Evolutionary conservation across 2,113 vertebrate genomes (phyloP), one percentile per base, ranked within the genome.

Genomic region (Oncorhynchus tshawytscha): DNA sequence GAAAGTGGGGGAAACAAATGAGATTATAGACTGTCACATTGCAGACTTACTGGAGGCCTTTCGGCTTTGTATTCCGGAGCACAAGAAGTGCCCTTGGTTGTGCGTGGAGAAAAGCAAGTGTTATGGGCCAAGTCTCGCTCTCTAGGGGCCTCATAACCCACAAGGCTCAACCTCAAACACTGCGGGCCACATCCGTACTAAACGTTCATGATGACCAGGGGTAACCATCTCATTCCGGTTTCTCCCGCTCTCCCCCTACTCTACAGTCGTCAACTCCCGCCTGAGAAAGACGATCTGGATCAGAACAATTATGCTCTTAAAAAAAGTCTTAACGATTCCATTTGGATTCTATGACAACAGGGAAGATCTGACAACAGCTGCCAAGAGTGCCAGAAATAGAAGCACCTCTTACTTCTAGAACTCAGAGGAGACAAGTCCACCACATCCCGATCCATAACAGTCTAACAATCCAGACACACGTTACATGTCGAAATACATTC

Each of bases 401-500:
- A 82, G 76, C 73, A 27, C 18, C 20, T 62, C 74, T 80, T 83
- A 20, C n/a, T 22, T 9, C 15, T 69, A 74, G 81, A 87, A 34
- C 6, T 34, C 34, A 34, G 34, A 34, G 5, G 31, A 34, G 34
- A 34, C 34, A 34, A 84, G 82, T 85, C 85, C 83, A 86, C 85
- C 82, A 85, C 82, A 75, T 87, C 85, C 78, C 60, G 64, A 87
- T 75, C 75, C 39, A 82, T 84, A 88, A 88, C 18, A 88, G 87
- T 87, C 84, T 67, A 78, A 87, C 82, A 88, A 86, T 86, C 86
- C 82, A 78, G 88, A 91, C 88, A 87, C 34, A 34, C n/a, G 49
- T 16, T 15, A 60, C 78, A 11, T 65, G 77, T 86, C 88, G 78
- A 89, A 54, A 76, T 78, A 86, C 83, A 49, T 76, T 86, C 77